Percentiles rank a stretch among this genome's conserved stretches.
Evolutionary conservation across 2,888 invertebrate genomes (phyloP).

Genomic region (Lymantria dispar): DNA sequence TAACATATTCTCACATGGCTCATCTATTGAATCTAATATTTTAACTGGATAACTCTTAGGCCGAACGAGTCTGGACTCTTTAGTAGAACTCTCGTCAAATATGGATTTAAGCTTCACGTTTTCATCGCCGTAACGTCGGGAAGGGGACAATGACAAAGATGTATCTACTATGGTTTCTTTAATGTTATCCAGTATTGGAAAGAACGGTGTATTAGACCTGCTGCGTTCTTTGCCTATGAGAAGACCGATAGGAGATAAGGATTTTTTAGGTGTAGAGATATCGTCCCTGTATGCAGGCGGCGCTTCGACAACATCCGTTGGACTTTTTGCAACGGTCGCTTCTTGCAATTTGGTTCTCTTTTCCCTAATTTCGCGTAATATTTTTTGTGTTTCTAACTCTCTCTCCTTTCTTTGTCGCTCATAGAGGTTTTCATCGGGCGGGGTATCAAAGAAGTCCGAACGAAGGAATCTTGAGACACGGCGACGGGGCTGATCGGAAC

Average conservation of each 20-base stretch:
- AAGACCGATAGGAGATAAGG: constrained; percentile 61
- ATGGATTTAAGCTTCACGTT: constrained; percentile 42
- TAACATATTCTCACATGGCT: constrained; percentile 39
- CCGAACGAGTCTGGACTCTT: constrained; percentile 71
- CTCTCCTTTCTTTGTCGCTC: constrained; percentile 84
- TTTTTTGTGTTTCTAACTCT: constrained; percentile 86
- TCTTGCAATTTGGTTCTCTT: constrained; percentile 75
- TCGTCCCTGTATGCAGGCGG: constrained; percentile 49
- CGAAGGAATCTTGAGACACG: constrained; percentile 87
- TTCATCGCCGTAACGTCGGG: constrained; percentile 34
- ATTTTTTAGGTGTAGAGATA: constrained; percentile 44
- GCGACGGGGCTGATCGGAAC: constrained; percentile 73
- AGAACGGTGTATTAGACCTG: constrained; percentile 74
- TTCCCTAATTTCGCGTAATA: constrained; percentile 86
- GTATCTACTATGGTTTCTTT: constrained; percentile 65
- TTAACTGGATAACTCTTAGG: constrained; percentile 84
- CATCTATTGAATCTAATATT: constrained; percentile 56
- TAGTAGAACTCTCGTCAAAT: constrained; percentile 46
- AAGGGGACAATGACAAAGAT: constrained; percentile 32
- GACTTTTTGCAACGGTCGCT: constrained; percentile 47
- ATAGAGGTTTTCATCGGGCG: constrained; percentile 85
- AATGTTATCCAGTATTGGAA: constrained; percentile 76
- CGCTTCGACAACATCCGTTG: constrained; percentile 41
- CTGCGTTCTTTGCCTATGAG: constrained; percentile 65
- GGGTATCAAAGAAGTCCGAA: constrained; percentile 89